A percentile compares a stretch with the other conserved stretches of the same genome.
These are phyloP conservation scores for Rosalia funebris DNA, from an alignment of 2,888 invertebrate genomes.

Conservation along the genomic window DNA sequence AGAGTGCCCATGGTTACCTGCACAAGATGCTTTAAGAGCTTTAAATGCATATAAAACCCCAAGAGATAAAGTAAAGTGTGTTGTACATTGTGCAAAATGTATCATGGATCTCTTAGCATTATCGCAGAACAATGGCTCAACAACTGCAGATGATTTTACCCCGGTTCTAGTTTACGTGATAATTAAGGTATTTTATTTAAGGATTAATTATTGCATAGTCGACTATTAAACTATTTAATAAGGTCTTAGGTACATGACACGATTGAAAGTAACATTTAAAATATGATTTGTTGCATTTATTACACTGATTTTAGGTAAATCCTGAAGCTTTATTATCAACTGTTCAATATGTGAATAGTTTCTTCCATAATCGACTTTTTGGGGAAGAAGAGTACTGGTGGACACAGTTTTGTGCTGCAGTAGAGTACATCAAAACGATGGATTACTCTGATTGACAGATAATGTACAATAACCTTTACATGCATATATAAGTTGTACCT, in stretches of 20 bases:
- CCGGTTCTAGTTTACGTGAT: slow-evolving; percentile 97
- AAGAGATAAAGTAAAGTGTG: slow-evolving; percentile 81
- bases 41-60: slow-evolving; percentile 93
- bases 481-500: slow-evolving; percentile 46
- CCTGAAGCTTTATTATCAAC: slow-evolving; percentile 94
- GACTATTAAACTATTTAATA: too few relatives aligned
- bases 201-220: background rate
- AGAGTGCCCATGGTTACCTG: slow-evolving; percentile 96
- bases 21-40: slow-evolving; percentile 88
- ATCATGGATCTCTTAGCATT: slow-evolving; percentile 94
- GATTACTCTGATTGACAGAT: slow-evolving; percentile 71
- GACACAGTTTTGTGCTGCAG: slow-evolving; percentile 97
- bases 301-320: slow-evolving; percentile 76
- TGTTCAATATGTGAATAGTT: slow-evolving; percentile 94
- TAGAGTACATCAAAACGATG: slow-evolving; percentile 98
- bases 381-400: slow-evolving; percentile 98
- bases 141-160: slow-evolving; percentile 95
- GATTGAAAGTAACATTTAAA: too few relatives aligned
- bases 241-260: too few relatives aligned
- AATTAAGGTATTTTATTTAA: slow-evolving; percentile 75
- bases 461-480: slow-evolving; percentile 42
- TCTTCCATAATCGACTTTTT: slow-evolving; percentile 82
- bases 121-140: slow-evolving; percentile 78
- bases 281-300: background rate
- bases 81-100: slow-evolving; percentile 88